Evolutionary conservation across 2,888 invertebrate genomes (phyloP).

Genomic region (Hypolimnas misippus): DNA sequence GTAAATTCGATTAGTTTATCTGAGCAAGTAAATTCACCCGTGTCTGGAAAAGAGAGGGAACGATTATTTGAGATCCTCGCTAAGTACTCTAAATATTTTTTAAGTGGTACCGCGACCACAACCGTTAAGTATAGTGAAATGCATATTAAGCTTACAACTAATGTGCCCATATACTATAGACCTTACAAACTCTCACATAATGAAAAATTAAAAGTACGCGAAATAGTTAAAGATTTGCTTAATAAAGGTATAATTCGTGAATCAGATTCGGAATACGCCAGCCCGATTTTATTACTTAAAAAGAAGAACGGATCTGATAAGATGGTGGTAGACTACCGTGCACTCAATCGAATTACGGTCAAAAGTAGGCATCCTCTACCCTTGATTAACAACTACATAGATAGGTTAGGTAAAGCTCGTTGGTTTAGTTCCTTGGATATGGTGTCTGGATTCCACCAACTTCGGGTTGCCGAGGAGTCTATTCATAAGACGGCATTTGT

Average conservation of each 20-base stretch:
- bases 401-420: not conserved
- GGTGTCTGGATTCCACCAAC: not conserved
- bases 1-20: not conserved
- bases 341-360: not conserved
- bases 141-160: not conserved
- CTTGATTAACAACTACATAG: not conserved
- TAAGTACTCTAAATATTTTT: not conserved
- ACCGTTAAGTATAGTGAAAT: slow-evolving; percentile 1
- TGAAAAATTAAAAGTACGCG: not conserved
- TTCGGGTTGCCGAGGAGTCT: not conserved
- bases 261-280: not conserved
- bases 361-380: not conserved
- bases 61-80: not conserved
- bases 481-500: not conserved
- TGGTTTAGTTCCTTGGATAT: not conserved
- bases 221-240: not conserved
- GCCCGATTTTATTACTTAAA: not conserved
- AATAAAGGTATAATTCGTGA: not conserved
- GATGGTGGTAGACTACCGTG: not conserved
- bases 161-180: not conserved
- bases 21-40: not conserved
- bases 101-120: slow-evolving; percentile 1
- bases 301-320: not conserved
- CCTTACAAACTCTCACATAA: not conserved
- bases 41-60: not conserved